Percentiles rank a stretch among this genome's conserved stretches.
These are phyloP conservation scores for Tricholaema leucomelas DNA, from an alignment of 2,113 vertebrate genomes.

Conservation along the genomic window DNA sequence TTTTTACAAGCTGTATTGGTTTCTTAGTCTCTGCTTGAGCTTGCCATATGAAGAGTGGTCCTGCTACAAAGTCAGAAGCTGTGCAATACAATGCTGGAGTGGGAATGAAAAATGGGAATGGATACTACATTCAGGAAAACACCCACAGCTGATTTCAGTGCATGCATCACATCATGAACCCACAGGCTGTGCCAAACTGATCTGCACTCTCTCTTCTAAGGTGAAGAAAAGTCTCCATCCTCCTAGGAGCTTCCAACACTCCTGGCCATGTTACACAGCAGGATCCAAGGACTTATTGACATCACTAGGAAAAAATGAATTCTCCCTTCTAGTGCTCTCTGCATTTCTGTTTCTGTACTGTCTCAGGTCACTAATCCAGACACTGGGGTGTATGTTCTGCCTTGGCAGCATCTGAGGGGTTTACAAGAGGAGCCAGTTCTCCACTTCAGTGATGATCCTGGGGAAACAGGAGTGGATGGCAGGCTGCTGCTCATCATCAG, in stretches of 20 bases:
- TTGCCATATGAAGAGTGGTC: not conserved
- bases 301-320: not conserved
- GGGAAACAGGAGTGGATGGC: not conserved
- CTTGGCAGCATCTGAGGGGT: not conserved
- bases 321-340: not conserved
- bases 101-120: not conserved
- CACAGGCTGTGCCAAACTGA: not conserved
- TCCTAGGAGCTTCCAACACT: not conserved
- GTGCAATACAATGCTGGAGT: not conserved
- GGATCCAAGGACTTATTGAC: not conserved
- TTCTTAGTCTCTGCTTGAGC: not conserved
- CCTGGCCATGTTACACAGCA: not conserved
- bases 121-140: not conserved
- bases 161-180: not conserved
- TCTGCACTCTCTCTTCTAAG: not conserved
- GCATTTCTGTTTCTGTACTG: not conserved
- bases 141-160: not conserved
- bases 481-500: constrained; percentile 3
- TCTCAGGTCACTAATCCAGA: not conserved
- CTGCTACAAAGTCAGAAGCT: not conserved
- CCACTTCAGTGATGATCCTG: not conserved
- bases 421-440: not conserved
- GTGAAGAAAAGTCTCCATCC: not conserved
- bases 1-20: not conserved
- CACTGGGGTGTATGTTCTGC: not conserved